Conservation (phyloP, 2,888 invertebrate genomes). For the Lottia gigantea region DNA sequence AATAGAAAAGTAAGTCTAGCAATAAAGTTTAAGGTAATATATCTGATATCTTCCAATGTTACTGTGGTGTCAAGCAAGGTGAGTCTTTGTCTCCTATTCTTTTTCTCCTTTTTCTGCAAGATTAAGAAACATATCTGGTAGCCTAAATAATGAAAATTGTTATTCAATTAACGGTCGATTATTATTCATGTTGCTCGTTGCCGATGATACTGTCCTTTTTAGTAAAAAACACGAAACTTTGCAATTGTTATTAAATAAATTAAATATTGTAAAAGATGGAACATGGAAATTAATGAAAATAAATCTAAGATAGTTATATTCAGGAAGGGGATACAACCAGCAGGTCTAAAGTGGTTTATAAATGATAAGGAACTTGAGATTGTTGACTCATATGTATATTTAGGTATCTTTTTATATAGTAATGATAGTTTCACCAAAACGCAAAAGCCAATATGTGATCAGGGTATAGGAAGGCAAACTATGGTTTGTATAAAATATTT, state of each 20-base stretch:
- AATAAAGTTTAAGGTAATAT: not conserved
- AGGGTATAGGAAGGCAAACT: conserved; percentile 3
- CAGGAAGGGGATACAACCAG: not conserved
- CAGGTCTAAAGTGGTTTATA: not conserved
- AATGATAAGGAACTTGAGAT: conserved; percentile 11
- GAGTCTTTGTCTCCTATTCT: no score
- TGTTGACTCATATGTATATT: conserved; percentile 14
- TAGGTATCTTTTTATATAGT: conserved; percentile 11
- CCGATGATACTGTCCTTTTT: conserved; percentile 13
- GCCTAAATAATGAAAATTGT: no score
- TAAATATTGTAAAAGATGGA: conserved; percentile 9
- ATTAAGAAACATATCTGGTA: not conserved
- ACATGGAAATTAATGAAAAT: conserved; percentile 7
- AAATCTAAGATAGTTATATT: conserved; percentile 15
- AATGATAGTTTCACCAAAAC: conserved; percentile 7
- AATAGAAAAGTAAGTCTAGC: not conserved
- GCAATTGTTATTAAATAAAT: conserved; percentile 10
- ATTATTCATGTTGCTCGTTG: conserved; percentile 3
- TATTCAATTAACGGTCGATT: no score
- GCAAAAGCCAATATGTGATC: not conserved
- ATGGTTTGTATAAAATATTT: not conserved
- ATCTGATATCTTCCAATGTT: not conserved
- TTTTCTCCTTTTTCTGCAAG: no score
- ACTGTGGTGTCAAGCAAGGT: not conserved
- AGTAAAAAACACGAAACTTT: not conserved